These are phyloP conservation scores for Ictalurus furcatus DNA, from an alignment of 2,113 vertebrate genomes.

Conservation along the genomic window DNA sequence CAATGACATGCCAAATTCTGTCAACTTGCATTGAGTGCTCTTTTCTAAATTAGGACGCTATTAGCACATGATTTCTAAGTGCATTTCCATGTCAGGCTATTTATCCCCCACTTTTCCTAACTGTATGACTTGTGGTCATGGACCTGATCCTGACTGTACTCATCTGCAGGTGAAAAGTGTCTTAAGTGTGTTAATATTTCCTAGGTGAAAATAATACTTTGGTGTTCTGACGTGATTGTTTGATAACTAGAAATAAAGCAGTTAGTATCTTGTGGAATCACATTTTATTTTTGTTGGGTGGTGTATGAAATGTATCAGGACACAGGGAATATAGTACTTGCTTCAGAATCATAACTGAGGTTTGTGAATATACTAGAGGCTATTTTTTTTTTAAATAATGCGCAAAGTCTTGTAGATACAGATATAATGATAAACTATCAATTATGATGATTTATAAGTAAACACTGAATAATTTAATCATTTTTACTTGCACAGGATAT, in stretches of 20 bases:
- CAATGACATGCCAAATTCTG: slow-evolving; percentile 58
- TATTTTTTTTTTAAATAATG: neutral
- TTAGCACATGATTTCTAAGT: slow-evolving; percentile 73
- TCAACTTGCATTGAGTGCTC: slow-evolving; percentile 52
- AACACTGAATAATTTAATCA: neutral
- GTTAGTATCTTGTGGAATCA: neutral
- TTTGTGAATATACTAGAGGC: neutral
- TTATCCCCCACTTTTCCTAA: slow-evolving; percentile 5
- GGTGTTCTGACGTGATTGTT: slow-evolving; percentile 57
- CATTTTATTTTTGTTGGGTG: neutral
- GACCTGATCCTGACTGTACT: slow-evolving; percentile 9
- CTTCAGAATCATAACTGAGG: neutral
- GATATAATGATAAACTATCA: neutral
- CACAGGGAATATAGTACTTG: neutral
- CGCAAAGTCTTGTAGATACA: neutral
- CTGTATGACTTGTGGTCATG: slow-evolving; percentile 21
- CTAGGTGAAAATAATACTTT: neutral
- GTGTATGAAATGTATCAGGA: neutral
- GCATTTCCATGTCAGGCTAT: slow-evolving; percentile 54
- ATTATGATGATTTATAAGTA: neutral
- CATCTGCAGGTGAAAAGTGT: slow-evolving; percentile 20
- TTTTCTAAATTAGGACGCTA: slow-evolving; percentile 53
- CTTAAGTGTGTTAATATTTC: slow-evolving; percentile 23
- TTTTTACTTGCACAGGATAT: neutral
- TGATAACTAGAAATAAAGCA: slow-evolving; percentile 54